phyloP scores from a whole-genome alignment of 2,113 vertebrate genomes.

The Xenopus tropicalis region UCB_Xtro_10.0 CM004448.2:90973001-90973500 shows the following conservation, averaged over 20 bases:
- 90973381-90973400: slow-evolving; percentile 63
- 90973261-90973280: slow-evolving; percentile 64
- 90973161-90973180: neutral
- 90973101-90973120: neutral
- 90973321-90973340: slow-evolving; percentile 61
- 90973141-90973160: no score
- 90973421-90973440: slow-evolving; percentile 64
- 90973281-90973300: slow-evolving; percentile 54
- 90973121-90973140: neutral
- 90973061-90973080: no score
- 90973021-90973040: no score
- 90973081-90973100: no score
- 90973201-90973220: neutral
- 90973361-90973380: slow-evolving; percentile 59
- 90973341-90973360: slow-evolving; percentile 68
- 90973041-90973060: no score
- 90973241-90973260: slow-evolving; percentile 68
- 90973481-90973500: slow-evolving; percentile 64
- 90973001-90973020: no score
- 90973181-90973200: neutral
- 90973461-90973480: slow-evolving; percentile 59
- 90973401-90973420: slow-evolving; percentile 70
- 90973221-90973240: slow-evolving; percentile 48
- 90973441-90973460: slow-evolving; percentile 48
- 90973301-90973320: slow-evolving; percentile 66